phyloP scores from a whole-genome alignment of 2,888 invertebrate genomes.

The Octonoba sinensis region DNA sequence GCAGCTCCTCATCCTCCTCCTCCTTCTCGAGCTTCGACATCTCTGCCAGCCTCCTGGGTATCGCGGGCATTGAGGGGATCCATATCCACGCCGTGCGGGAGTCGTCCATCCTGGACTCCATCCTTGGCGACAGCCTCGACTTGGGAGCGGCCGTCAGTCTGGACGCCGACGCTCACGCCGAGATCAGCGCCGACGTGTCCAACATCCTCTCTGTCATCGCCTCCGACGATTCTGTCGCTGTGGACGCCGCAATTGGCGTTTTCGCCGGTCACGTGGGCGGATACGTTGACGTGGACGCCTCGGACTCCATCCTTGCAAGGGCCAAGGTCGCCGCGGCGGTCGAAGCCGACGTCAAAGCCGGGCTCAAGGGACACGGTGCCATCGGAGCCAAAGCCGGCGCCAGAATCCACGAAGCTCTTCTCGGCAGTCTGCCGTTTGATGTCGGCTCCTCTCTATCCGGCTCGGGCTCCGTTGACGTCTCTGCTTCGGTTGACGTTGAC shows the following conservation, averaged over 20 bases:
- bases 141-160: neutral
- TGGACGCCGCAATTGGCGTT: too few species aligned
- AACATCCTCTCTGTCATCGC: neutral
- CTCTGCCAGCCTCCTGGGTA: conserved; percentile 2
- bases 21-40: conserved; percentile 10
- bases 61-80: neutral
- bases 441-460: too few species aligned
- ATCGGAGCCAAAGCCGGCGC: too few species aligned
- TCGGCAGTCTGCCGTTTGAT: too few species aligned
- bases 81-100: neutral
- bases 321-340: too few species aligned
- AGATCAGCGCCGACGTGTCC: neutral
- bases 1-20: neutral
- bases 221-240: neutral
- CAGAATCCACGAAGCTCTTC: too few species aligned
- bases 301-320: too few species aligned
- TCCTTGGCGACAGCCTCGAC: neutral
- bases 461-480: neutral
- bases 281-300: too few species aligned
- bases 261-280: too few species aligned
- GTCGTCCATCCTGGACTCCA: neutral
- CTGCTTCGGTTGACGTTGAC: neutral
- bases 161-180: neutral
- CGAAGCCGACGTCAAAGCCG: too few species aligned
- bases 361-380: too few species aligned